Evolutionary conservation across 2,797 vertebrate species (phyloP).

Genomic region (Pterois miles): DNA sequence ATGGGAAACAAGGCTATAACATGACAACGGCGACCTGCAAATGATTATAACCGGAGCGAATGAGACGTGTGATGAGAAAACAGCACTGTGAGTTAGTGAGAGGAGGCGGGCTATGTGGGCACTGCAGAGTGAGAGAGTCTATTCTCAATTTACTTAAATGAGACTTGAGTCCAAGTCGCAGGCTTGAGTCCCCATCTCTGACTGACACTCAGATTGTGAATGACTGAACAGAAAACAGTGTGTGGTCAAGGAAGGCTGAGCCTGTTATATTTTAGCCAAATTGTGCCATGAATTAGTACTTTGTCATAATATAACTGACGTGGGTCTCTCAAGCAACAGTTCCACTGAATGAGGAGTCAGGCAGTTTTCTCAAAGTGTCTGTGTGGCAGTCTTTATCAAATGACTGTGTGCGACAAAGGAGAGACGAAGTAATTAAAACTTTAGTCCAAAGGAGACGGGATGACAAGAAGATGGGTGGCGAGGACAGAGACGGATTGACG

Average conservation of each 20-base stretch:
- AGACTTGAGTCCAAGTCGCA: too few relatives aligned
- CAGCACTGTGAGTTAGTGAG: too few relatives aligned
- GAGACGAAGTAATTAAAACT: not conserved
- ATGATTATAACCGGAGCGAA: too few relatives aligned
- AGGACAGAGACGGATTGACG: not conserved
- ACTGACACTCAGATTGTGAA: not conserved
- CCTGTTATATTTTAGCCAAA: not conserved
- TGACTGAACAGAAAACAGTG: not conserved
- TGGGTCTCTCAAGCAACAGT: not conserved
- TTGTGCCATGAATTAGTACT: not conserved
- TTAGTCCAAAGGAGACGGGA: not conserved
- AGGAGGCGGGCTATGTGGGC: too few relatives aligned
- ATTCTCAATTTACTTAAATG: too few relatives aligned
- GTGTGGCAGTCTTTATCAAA: slow-evolving; percentile 28
- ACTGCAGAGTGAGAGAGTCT: too few relatives aligned
- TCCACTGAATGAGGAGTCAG: slow-evolving; percentile 12
- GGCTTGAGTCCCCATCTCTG: too few relatives aligned
- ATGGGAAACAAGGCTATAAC: too few relatives aligned
- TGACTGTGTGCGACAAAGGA: not conserved
- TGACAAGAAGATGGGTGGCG: not conserved
- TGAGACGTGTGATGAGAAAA: too few relatives aligned
- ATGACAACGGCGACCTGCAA: too few relatives aligned
- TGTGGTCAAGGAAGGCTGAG: not conserved
- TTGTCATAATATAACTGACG: not conserved
- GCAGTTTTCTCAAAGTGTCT: slow-evolving; percentile 9